These are phyloP conservation scores for Percina caprodes DNA, from an alignment of 2,113 vertebrate species.

Conservation along the genomic window DNA sequence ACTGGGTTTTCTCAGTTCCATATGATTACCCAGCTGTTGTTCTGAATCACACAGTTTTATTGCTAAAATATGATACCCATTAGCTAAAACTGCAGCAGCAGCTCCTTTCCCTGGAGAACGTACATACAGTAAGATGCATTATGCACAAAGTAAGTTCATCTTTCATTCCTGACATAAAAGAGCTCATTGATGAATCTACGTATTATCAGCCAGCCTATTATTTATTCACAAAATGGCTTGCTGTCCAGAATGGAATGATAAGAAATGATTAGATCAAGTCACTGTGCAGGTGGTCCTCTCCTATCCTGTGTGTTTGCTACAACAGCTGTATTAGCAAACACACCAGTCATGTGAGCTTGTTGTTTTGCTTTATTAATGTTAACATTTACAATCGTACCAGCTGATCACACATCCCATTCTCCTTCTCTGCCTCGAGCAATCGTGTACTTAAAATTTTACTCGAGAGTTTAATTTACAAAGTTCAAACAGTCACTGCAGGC, in stretches of 20 bases:
- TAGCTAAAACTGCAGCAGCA: slow-evolving; percentile 52
- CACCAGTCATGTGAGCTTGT: slow-evolving; percentile 57
- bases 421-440: slow-evolving; percentile 25
- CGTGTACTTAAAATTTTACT: slow-evolving; percentile 41
- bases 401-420: slow-evolving; percentile 38
- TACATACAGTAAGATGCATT: slow-evolving; percentile 47
- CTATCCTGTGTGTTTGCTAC: slow-evolving; percentile 76
- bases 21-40: slow-evolving; percentile 66
- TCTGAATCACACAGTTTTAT: slow-evolving; percentile 60
- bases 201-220: slow-evolving; percentile 57
- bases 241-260: slow-evolving; percentile 41
- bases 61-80: slow-evolving; percentile 61
- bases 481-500: slow-evolving; percentile 61
- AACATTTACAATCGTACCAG: slow-evolving; percentile 42
- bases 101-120: slow-evolving; percentile 50
- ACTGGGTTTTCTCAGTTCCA: slow-evolving; percentile 61
- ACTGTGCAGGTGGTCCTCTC: slow-evolving; percentile 79
- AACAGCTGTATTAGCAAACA: slow-evolving; percentile 58
- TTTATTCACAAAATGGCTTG: slow-evolving; percentile 58
- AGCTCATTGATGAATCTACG: slow-evolving; percentile 62
- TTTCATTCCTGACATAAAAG: slow-evolving; percentile 60
- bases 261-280: slow-evolving; percentile 69
- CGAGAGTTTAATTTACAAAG: slow-evolving; percentile 57
- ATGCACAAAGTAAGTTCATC: slow-evolving; percentile 52
- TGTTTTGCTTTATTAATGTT: slow-evolving; percentile 44